Conservation (phyloP, 2,797 vertebrate species). For the Coranthus polyacanthus region DNA sequence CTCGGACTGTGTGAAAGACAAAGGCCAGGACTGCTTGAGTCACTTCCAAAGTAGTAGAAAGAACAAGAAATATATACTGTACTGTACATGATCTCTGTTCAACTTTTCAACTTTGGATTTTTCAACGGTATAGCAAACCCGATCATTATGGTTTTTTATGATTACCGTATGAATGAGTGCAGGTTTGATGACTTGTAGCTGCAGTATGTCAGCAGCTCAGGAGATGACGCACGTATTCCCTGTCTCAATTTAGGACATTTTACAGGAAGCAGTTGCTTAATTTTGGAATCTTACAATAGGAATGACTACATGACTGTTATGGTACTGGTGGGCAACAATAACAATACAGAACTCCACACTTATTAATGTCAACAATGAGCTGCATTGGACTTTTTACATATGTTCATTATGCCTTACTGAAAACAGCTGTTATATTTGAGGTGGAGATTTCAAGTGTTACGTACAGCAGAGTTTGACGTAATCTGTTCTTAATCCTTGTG, state of each 20-base stretch:
- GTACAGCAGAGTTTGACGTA: neutral
- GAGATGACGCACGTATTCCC: slow-evolving; percentile 72
- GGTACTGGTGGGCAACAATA: slow-evolving; percentile 51
- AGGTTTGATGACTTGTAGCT: slow-evolving; percentile 56
- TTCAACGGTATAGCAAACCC: slow-evolving; percentile 50
- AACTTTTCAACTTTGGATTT: slow-evolving; percentile 61
- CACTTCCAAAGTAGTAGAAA: slow-evolving; percentile 28
- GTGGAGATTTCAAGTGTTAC: neutral
- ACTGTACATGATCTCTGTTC: slow-evolving; percentile 39
- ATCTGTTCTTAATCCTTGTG: neutral
- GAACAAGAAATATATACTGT: slow-evolving; percentile 8
- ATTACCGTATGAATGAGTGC: slow-evolving; percentile 49
- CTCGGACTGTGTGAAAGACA: slow-evolving; percentile 20
- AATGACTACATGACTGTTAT: slow-evolving; percentile 60
- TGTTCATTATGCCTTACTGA: slow-evolving; percentile 16
- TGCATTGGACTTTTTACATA: slow-evolving; percentile 11
- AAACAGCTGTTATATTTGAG: slow-evolving; percentile 14
- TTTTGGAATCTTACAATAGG: slow-evolving; percentile 61
- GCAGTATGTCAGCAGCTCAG: slow-evolving; percentile 61
- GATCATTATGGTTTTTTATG: slow-evolving; percentile 66
- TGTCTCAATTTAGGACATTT: slow-evolving; percentile 60
- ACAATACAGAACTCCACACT: slow-evolving; percentile 38
- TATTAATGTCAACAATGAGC: slow-evolving; percentile 52
- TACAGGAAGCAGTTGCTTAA: slow-evolving; percentile 75
- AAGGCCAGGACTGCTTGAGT: slow-evolving; percentile 42